phyloP scores from a whole-genome alignment of 2,113 vertebrate genomes.

The Micronisus gabar region DNA sequence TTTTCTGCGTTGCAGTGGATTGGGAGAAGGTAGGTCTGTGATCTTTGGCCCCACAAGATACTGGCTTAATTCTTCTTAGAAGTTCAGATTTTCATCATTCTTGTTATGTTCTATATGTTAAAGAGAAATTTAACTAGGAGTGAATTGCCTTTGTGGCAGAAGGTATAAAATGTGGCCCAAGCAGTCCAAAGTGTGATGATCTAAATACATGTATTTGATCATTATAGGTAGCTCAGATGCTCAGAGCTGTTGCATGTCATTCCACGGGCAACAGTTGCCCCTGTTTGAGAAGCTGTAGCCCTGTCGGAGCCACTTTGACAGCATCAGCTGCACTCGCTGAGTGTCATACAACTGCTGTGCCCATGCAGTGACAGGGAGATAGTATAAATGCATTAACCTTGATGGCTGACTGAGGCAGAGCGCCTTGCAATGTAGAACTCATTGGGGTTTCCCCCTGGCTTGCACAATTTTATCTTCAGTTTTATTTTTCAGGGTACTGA shows the following conservation, averaged over 20 bases:
- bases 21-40: neutral
- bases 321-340: neutral
- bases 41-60: neutral
- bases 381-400: neutral
- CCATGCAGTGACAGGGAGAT: neutral
- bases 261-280: neutral
- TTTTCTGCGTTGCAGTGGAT: neutral
- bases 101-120: rapidly evolving
- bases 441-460: neutral
- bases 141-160: neutral
- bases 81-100: neutral
- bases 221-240: neutral
- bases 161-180: neutral
- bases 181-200: neutral
- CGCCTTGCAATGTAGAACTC: neutral
- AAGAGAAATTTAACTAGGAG: neutral
- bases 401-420: neutral
- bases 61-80: neutral
- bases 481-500: neutral
- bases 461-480: neutral
- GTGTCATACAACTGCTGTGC: neutral
- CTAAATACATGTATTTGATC: neutral
- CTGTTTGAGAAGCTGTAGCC: neutral
- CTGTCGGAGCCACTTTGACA: neutral
- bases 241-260: rapidly evolving